Evolutionary conservation across 2,113 vertebrate genomes (phyloP), one percentile per base, ranked within the genome.

Genomic region (Heterotilapia buettikoferi): DNA sequence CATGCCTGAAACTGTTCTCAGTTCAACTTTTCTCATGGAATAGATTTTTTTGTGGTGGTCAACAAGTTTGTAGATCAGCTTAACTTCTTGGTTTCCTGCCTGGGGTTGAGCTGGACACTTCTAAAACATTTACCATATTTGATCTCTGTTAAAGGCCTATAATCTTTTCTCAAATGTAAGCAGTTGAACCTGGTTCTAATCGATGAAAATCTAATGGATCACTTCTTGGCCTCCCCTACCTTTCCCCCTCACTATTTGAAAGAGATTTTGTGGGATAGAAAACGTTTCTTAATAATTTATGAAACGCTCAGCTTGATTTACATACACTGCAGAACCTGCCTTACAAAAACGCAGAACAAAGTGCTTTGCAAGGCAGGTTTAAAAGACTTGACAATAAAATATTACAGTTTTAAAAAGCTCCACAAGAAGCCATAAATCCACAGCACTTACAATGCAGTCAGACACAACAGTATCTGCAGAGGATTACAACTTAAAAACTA

Each of bases 211-310:
- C 13, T 26, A 45, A 26, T 73, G 11, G 5, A 45, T 73, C 33
- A 38, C 61, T 7, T n/a, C 18, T 36, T 38, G 61, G 19, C 61
- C 31, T 0, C 13, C 6, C 13, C 13, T 45, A 16, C 0, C 0
- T 10, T n/a, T 0, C 0, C 38, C 38, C 1, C 2, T 45, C 3
- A 45, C 38, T 71, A 26, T 71, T 45, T 2, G 13, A 73, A 45
- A 73, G 38, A 13, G 19, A 38, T 40, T 68, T 68, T 40, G 19
- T 68, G 19, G 18, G 63, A 40, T 13, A 21, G 33, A 38, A 21
- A 66, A 38, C 0, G 2, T 71, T 71, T 26, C 38, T 24, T 43
- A 43, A 45, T 6, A 0, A 26, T 45, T 10, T 45, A 5, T 45
- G 21, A 73, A 11, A 14, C 4, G 1, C 40, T 73, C 68, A 26